phyloP scores from a whole-genome alignment of 2,113 vertebrate genomes.

The Lepisosteus oculatus region DNA sequence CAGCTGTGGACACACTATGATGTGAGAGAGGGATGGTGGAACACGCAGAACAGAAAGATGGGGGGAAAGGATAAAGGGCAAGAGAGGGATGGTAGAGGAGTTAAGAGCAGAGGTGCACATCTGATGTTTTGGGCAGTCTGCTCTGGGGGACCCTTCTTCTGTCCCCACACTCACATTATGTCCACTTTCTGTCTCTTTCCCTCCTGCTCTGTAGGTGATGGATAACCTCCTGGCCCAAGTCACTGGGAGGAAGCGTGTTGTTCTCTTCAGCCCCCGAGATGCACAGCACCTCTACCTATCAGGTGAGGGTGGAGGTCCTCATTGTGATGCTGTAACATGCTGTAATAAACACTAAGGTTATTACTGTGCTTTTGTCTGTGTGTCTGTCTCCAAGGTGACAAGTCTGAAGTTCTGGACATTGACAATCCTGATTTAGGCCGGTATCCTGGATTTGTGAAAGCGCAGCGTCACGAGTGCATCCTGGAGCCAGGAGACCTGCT shows the following conservation, averaged over 20 bases:
- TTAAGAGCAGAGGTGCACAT: neutral
- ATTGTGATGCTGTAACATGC: too few relatives aligned
- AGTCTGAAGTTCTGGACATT: constrained; percentile 88
- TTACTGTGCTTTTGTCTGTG: neutral
- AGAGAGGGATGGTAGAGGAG: too few relatives aligned
- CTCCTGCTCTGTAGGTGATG: constrained; percentile 78
- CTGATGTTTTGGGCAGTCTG: neutral
- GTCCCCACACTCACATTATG: neutral
- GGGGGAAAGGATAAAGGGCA: neutral
- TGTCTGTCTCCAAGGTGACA: constrained; percentile 69
- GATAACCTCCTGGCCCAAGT: constrained; percentile 97
- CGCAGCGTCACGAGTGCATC: constrained; percentile 76
- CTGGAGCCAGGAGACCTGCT: constrained; percentile 89
- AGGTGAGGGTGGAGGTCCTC: constrained; percentile 55
- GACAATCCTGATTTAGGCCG: constrained; percentile 79
- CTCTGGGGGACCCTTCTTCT: neutral
- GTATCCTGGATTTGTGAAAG: constrained; percentile 88
- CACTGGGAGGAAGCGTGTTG: constrained; percentile 81
- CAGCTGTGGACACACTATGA: constrained; percentile 98
- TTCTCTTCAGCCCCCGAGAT: constrained; percentile 85
- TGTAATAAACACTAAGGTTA: too few relatives aligned
- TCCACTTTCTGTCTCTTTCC: neutral
- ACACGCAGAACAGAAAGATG: neutral
- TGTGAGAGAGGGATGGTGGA: constrained; percentile 57
- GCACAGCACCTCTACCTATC: constrained; percentile 86